Evolutionary conservation across 1,140 invertebrate species (phyloP), one percentile per base, ranked within the genome.

Genomic region (Panagrolaimus sp.): DNA sequence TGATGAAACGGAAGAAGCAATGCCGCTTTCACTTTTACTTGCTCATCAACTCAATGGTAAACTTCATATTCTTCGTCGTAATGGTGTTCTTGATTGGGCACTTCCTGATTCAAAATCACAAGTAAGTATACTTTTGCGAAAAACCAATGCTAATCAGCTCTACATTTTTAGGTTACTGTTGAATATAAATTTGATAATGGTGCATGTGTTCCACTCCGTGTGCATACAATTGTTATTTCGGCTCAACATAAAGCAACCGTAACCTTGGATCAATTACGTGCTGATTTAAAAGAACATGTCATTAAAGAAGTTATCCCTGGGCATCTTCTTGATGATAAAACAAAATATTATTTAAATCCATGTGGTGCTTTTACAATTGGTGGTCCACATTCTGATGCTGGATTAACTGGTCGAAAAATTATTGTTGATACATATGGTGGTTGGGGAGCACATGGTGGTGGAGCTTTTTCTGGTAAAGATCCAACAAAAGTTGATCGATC

Each of bases 351-450:
- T 84, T 91, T 99, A 71, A 97, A 99, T 86, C 96, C 96, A 8
- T 96, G 93, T 79, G 96, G 96, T 70, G 86, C 90, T 31, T 98
- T 98, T 83, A 90, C 94, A 68, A 61, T 79, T 46, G 80, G 80
- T 51, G 80, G 80, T 46, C 80, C 80, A 48, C 81, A 92, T 89
- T 91, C 91, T 80, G 93, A 97, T 86, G 92, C 93, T 66, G 93
- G 93, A 75, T 87, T 97, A 66, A 97, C 94, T 47, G 94, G 94
- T 5, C 88, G 94, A 53, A 97, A 97, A 86, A 97, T 97, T 72
- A 97, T 97, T 78, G 93, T 97, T 38, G 94, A 97, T 83, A 96
- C 94, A n/a, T 97, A 97, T 81, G 94, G 94, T 65, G 94, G 94
- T 1, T 96, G 93, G 93, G 93, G 93, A 63, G 93, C 93, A 47